Conservation (phyloP, 2,113 vertebrate genomes). For the Toxostoma redivivum region DNA sequence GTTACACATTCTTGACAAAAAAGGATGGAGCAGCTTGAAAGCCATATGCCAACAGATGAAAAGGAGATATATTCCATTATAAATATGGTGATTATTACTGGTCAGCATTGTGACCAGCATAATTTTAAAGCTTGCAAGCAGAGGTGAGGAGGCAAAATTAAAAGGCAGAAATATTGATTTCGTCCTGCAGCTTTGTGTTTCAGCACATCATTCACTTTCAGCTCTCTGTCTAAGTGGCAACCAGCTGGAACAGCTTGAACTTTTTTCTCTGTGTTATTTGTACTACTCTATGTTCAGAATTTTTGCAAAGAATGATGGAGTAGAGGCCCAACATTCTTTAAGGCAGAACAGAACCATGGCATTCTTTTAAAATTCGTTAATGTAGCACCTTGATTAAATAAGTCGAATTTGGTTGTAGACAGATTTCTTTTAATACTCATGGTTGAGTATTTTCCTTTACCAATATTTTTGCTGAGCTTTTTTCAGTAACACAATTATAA, state of each 20-base stretch:
- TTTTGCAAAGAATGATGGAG: neutral
- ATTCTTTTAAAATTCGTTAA: neutral
- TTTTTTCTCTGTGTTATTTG: neutral
- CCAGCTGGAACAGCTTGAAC: neutral
- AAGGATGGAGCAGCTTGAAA: constrained; percentile 11
- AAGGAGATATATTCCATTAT: neutral
- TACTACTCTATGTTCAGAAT: neutral
- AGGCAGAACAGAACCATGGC: neutral
- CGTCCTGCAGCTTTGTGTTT: neutral
- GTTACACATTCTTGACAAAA: neutral
- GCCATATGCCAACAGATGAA: constrained; percentile 5
- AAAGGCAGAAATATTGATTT: constrained; percentile 41
- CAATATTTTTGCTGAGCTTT: neutral
- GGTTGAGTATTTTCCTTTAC: neutral
- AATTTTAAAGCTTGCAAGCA: neutral
- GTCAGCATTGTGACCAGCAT: neutral
- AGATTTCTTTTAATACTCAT: neutral
- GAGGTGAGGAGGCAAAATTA: constrained; percentile 1
- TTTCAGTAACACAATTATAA: neutral
- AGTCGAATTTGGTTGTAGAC: neutral
- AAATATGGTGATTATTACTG: constrained; percentile 32
- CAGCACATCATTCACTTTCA: constrained; percentile 13
- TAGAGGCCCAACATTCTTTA: neutral
- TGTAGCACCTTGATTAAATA: neutral
- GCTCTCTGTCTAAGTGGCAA: neutral